Base-by-base conservation (phyloP, 1,140 invertebrate species). In the Phymorhynchus buccinoides region DNA sequence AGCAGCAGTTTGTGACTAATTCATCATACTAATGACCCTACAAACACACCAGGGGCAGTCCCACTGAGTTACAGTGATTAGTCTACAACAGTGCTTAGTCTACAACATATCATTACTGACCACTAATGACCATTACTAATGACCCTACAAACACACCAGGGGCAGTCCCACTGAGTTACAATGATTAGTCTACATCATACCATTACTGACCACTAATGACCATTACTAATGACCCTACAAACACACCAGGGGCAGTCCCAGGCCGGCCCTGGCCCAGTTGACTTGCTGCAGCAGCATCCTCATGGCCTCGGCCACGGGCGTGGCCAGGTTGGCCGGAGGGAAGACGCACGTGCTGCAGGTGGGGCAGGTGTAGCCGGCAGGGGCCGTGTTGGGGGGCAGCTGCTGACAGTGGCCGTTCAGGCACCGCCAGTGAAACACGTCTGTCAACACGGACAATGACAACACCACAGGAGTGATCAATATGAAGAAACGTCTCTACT, bases 381-480 rank as follows among this genome's bases (percentile, higher is more conserved):
- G 97, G 37, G 97, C 97, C 73, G 97, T 98, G 18, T 97, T 97
- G 7, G 96, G 92, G 9, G 97, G 97, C 85, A 98, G 92, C 83
- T 95, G 95, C 75, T 96, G 94, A 39, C 92, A 93, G 88, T 93
- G 94, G 22, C 90, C 94, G 92, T 98, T 96, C 73, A 98, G 94
- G 94, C 98, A 99, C 32, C 95, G 93, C 96, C 97, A 98, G 92
- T 99, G 98, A 93, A 96, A 98, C 83, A 99, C 96, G 95, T 99
- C 97, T 97, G 93, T n/a, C n/a, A n/a, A 39, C n/a, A n/a, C n/a
- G n/a, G n/a, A n/a, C n/a, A 73, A 73, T 35, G 71, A 12, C 9
- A 73, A 73, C 71, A 73, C 30, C 12, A 73, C 71, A 27, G 30
- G 30, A 22, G 32, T 32, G 12, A 27, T 73, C 12, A 56, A 12